Percentiles rank a stretch among this genome's conserved stretches.
These are phyloP conservation scores for Himalopsyche japonica DNA, from an alignment of 2,888 invertebrate genomes.

Conservation along the genomic window DNA sequence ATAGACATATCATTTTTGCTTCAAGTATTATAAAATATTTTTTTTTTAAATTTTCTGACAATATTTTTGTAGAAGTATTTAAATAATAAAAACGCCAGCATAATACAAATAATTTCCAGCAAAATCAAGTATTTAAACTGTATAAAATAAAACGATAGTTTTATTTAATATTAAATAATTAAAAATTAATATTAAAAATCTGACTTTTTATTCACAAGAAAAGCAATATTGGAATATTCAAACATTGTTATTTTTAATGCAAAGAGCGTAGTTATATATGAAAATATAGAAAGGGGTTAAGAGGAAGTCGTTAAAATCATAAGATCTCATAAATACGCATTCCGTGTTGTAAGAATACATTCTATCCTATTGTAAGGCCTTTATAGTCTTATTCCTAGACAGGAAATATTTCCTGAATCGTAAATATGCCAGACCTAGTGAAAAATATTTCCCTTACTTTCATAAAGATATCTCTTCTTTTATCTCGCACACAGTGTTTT, in stretches of 20 bases:
- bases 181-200: too few relatives aligned
- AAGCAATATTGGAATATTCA: too few relatives aligned
- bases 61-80: too few relatives aligned
- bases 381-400: neutral
- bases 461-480: neutral
- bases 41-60: too few relatives aligned
- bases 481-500: neutral
- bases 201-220: too few relatives aligned
- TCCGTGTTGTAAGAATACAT: neutral
- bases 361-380: neutral
- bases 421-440: neutral
- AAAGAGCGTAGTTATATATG: neutral
- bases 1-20: too few relatives aligned
- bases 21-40: too few relatives aligned
- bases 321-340: neutral
- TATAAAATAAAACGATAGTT: too few relatives aligned
- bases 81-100: too few relatives aligned
- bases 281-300: neutral
- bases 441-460: neutral
- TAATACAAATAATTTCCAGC: too few relatives aligned
- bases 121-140: too few relatives aligned
- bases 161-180: too few relatives aligned
- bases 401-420: neutral
- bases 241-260: neutral
- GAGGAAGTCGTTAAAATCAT: neutral